Base-by-base conservation (phyloP, 2,888 invertebrate species). In the Cantharis rufa region DNA sequence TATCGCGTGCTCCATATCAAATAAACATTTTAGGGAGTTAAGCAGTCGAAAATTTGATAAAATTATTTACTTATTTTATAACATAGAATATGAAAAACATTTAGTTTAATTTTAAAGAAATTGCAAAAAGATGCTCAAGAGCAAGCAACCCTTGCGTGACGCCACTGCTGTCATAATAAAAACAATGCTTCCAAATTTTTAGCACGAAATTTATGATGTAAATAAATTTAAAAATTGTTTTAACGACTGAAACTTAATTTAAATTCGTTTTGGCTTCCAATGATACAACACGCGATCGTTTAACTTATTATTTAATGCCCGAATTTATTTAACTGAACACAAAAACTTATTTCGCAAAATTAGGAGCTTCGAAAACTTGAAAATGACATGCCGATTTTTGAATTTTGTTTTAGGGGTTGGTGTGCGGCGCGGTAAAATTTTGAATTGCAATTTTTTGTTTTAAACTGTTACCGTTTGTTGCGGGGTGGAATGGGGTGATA, bases 251-350 rank as follows among this genome's bases (percentile, higher is more conserved):
- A 48, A 48, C 48, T 48, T 48, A 48, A 48, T 48, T 27, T 62
- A 27, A 71, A 10, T 71, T 63, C 71, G 48, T 62, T 18, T 62
- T 15, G 71, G 71, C 71, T 63, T 64, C 71, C 32, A 63, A 63
- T 68, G 72, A 68, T 72, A 72, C 61, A 28, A 48, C 72, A 72
- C 64, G 10, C 21, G 18, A 48, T 66, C 24, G 15, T 66, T n/a
- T 18, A 48, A 66, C 11, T 16, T 66, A 66, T 16, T 66, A 66
- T 66, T 66, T 66, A 24, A 66, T 66, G 24, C 21, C 64, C 13
- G 16, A 21, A 66, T 18, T 63, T 18, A 66, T 66, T 66, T 66
- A 66, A 66, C n/a, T n/a, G n/a, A 48, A 48, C 7, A n/a, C n/a
- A n/a, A n/a, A 48, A 48, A 7, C 4, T n/a, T 32, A 13, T 13